Percentiles rank a stretch among this genome's conserved stretches.
These are phyloP conservation scores for Hylaea fasciaria DNA, from an alignment of 2,888 invertebrate species.

Conservation along the genomic window DNA sequence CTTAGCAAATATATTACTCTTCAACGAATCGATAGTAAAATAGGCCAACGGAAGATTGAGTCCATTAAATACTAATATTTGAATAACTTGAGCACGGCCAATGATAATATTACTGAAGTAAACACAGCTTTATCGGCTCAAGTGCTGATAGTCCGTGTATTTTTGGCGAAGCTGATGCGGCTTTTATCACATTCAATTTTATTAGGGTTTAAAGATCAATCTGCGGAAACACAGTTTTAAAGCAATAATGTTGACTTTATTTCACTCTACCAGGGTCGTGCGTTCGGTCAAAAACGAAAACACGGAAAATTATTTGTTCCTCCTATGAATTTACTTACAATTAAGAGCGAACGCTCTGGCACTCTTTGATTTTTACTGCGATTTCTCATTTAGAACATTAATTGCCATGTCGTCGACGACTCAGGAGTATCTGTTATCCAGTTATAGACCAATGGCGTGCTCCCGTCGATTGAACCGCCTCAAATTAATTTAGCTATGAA, in stretches of 20 bases:
- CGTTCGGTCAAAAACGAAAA: too few species aligned
- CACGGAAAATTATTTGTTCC: too few species aligned
- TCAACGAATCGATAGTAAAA: conserved; percentile 29
- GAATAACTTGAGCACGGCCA: conserved; percentile 18
- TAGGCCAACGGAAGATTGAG: conserved; percentile 28
- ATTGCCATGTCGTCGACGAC: too few species aligned
- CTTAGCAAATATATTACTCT: conserved; percentile 27
- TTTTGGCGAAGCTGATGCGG: conserved; percentile 23
- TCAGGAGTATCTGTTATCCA: not conserved
- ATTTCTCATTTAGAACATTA: too few species aligned
- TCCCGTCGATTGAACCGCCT: conserved; percentile 3
- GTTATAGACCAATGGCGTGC: conserved; percentile 5
- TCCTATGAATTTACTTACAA: too few species aligned
- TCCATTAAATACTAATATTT: conserved; percentile 30
- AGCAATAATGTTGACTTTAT: too few species aligned
- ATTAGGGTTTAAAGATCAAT: conserved; percentile 19
- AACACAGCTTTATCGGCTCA: conserved; percentile 26
- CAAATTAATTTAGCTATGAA: conserved; percentile 10
- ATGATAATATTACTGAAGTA: conserved; percentile 31
- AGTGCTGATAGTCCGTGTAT: conserved; percentile 23
- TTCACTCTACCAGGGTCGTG: too few species aligned
- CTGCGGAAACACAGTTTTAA: not conserved
- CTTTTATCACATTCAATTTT: conserved; percentile 17
- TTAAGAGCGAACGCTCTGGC: too few species aligned
- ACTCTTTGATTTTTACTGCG: too few species aligned